A percentile compares a stretch with the other conserved stretches of the same genome.
phyloP scores from a whole-genome alignment of 2,797 vertebrate species.

The Margarornis squamiger region DNA sequence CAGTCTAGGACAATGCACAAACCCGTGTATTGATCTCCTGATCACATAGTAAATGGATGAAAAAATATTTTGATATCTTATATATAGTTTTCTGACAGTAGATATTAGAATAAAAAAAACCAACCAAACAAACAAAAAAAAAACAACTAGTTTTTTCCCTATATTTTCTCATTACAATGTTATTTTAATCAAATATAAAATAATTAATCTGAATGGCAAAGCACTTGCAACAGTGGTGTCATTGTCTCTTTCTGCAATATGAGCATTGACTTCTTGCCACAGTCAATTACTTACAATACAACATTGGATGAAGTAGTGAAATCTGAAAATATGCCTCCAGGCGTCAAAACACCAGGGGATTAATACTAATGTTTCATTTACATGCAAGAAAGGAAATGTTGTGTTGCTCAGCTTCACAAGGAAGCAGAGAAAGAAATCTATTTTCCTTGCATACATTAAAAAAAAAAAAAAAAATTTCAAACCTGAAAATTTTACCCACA shows the following conservation, averaged over 20 bases:
- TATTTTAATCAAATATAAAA: slow-evolving; percentile 61
- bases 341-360: slow-evolving; percentile 59
- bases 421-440: neutral
- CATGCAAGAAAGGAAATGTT: slow-evolving; percentile 62
- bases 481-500: neutral
- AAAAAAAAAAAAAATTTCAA: neutral
- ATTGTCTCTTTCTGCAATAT: slow-evolving; percentile 59
- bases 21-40: neutral
- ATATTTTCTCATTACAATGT: slow-evolving; percentile 31
- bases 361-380: slow-evolving; percentile 72
- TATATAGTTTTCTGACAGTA: neutral
- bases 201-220: slow-evolving; percentile 61
- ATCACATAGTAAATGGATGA: neutral
- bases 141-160: neutral
- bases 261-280: slow-evolving; percentile 67
- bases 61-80: neutral
- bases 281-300: slow-evolving; percentile 71
- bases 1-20: neutral
- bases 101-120: neutral
- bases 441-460: neutral
- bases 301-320: slow-evolving; percentile 65
- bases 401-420: slow-evolving; percentile 20
- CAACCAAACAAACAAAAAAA: too few species aligned
- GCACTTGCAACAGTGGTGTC: slow-evolving; percentile 27
- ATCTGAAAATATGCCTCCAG: slow-evolving; percentile 66